Base-by-base conservation (phyloP, 2,113 vertebrate species). In the Sylvietta virens region DNA sequence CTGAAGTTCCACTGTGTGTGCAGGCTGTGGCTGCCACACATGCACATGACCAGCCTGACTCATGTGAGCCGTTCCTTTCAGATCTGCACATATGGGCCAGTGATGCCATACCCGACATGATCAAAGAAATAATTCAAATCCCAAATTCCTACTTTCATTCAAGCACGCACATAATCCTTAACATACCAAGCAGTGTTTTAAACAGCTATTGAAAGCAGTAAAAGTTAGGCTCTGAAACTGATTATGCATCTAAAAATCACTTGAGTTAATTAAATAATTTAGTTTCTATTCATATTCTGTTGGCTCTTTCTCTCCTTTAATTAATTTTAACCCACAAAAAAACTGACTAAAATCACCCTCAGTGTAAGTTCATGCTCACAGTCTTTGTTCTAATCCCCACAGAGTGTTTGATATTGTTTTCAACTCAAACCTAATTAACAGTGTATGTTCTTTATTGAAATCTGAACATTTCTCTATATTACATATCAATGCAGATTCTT, bases 191-290 rank as follows among this genome's bases (percentile, higher is more conserved):
- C 2, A 53, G 50, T 54, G 35, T 86, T 90, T 61, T 77, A 82
- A 91, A 80, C 71, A 89, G 35, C 37, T 17, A 23, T 82, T 82
- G 50, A 87, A 85, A 90, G 57, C 61, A 58, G 1, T 90, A 81
- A 87, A 15, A 69, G 33, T 65, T 82, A 72, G 81, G 42, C 15
- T 85, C 86, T 91, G 84, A 89, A 95, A 92, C 18, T 57, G n/a
- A 92, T 96, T 92, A 85, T 80, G 35, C 24, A 66, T 91, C 50
- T 94, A 69, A 94, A 88, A 91, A 58, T 65, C 66, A 51, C 33
- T 88, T 70, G 62, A 10, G 21, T 24, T 95, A 91, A 91, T 96
- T 23, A 82, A 79, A 72, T 77, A 85, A 85, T 87, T 89, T n/a
- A 0, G 2, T 87, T 95, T 90, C 76, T 48, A 87, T 87, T 95